Percentiles rank a stretch among this genome's conserved stretches.
phyloP scores from a whole-genome alignment of 2,888 invertebrate species.

The Limnephilus auricula region DNA sequence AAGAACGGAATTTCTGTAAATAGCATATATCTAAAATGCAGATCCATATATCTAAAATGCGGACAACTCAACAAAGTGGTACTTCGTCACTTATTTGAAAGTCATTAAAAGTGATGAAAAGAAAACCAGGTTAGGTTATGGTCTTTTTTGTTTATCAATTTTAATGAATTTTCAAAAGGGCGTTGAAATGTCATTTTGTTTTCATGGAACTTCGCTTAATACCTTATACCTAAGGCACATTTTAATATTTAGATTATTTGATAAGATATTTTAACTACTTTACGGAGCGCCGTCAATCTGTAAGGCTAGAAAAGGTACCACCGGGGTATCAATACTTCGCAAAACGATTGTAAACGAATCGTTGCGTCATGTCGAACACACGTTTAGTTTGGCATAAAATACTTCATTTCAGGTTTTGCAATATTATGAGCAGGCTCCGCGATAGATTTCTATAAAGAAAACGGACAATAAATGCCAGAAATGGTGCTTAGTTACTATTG shows the following conservation, averaged over 20 bases:
- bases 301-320: background rate
- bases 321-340: background rate
- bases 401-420: conserved; percentile 5
- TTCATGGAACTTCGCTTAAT: background rate
- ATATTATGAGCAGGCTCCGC: conserved; percentile 10
- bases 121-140: no score
- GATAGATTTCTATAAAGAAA: conserved; percentile 27
- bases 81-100: no score
- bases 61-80: no score
- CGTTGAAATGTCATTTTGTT: no score
- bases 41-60: no score
- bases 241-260: no score
- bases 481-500: conserved; percentile 34
- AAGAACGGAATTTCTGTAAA: background rate
- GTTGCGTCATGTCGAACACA: conserved; percentile 22
- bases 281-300: background rate
- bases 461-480: conserved; percentile 40
- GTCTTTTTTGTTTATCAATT: no score
- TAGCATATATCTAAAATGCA: no score
- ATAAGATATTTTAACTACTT: no score
- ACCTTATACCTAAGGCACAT: background rate
- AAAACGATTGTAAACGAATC: conserved; percentile 10
- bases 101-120: no score
- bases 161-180: no score
- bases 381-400: conserved; percentile 2